phyloP scores from a whole-genome alignment of 2,888 invertebrate species.

The Pristionchus entomophagus region DNA sequence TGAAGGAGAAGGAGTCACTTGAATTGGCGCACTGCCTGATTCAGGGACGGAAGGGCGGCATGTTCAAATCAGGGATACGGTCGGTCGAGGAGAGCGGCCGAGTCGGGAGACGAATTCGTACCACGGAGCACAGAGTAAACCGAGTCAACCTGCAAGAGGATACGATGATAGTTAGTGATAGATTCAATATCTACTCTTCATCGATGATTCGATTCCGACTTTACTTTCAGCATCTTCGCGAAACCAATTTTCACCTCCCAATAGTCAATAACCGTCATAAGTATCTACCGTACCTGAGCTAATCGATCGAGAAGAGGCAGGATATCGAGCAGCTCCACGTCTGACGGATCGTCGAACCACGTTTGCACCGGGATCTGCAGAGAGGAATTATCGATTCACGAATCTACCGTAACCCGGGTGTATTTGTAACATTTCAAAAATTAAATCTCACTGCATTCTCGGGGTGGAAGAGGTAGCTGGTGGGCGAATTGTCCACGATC shows the following conservation, averaged over 20 bases:
- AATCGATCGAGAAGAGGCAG: conserved; percentile 98
- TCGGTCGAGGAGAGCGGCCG: conserved; percentile 46
- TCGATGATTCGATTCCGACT: too few species aligned
- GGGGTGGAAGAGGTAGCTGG: conserved; percentile 99
- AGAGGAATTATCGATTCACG: background rate
- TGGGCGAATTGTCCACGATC: conserved; percentile 99
- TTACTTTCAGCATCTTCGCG: too few species aligned
- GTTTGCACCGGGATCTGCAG: conserved; percentile 92
- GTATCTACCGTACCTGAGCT: conserved; percentile 50
- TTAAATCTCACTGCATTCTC: conserved; percentile 97
- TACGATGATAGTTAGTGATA: background rate
- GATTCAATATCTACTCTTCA: too few species aligned
- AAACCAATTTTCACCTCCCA: too few species aligned
- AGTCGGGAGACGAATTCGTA: conserved; percentile 36
- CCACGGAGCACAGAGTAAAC: conserved; percentile 44
- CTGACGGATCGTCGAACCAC: conserved; percentile 99
- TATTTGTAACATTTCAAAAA: too few species aligned
- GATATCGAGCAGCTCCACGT: conserved; percentile 95
- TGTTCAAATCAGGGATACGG: conserved; percentile 19
- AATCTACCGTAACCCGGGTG: background rate
- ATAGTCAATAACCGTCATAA: background rate
- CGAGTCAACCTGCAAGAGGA: conserved; percentile 37
- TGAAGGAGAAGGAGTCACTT: background rate
- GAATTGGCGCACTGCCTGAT: background rate
- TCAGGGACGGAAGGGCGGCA: background rate